Evolutionary conservation across 1,140 invertebrate species (phyloP), one percentile per base, ranked within the genome.

Genomic region (Potamilus streckersoni): DNA sequence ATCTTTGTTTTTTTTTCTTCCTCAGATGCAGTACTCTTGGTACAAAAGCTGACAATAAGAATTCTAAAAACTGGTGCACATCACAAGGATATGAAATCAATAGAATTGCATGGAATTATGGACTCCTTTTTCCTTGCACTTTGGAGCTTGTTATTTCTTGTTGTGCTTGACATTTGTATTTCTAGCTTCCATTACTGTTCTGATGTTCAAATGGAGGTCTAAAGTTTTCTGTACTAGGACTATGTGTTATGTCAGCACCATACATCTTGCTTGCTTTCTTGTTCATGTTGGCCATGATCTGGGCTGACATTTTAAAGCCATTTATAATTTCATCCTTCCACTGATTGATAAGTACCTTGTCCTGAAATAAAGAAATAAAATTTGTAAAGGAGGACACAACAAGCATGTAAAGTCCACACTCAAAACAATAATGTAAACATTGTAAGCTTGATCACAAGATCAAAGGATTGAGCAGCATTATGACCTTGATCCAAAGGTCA

Each of bases 251-350:
- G 63, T 86, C 88, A 27, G 89, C 88, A 73, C 89, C 89, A 73
- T 90, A 90, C 78, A 89, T 86, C 78, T 88, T 89, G 77, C 87
- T 87, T 23, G 87, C 89, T 82, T 90, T 90, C 68, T 86, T 88
- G 80, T 89, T 90, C 88, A 90, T 89, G 64, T 86, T 89, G 62
- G 88, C 85, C 83, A 90, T 83, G 69, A 90, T 90, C 76, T 90
- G 84, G 56, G 86, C 80, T 19, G 89, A 89, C 38, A 85, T 78
- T 76, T 87, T 85, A 80, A 87, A 89, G 60, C 85, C 89, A 77
- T 84, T 87, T 55, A 90, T 85, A 31, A 90, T 90, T 78, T 90
- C 89, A 79, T 90, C 89, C 76, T 88, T 89, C 89, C 89, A 90
- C 78, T 90, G 89, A 77, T 85, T 88, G 67, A 90, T 89, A 60